A percentile compares a stretch with the other conserved stretches of the same genome.
phyloP scores from a whole-genome alignment of 2,797 vertebrate species.

The Sparidentex hasta region DNA sequence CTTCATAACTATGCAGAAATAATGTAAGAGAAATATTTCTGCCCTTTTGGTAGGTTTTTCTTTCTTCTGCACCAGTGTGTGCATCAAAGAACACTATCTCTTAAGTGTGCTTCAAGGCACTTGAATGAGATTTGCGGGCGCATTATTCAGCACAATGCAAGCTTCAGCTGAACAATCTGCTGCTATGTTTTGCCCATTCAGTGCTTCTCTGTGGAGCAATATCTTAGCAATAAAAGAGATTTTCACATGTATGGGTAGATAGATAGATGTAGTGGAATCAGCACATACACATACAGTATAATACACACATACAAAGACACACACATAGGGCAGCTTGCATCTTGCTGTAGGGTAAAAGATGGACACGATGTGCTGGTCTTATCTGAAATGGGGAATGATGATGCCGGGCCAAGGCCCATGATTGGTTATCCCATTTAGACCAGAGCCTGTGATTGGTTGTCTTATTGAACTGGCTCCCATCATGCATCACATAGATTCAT shows the following conservation, averaged over 20 bases:
- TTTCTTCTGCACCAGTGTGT: background rate
- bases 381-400: slow-evolving; percentile 73
- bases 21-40: too few relatives aligned
- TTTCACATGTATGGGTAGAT: slow-evolving; percentile 52
- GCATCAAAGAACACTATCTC: slow-evolving; percentile 33
- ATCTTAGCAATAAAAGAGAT: slow-evolving; percentile 32
- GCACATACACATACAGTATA: background rate
- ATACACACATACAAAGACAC: slow-evolving; percentile 12
- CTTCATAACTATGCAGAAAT: too few relatives aligned
- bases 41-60: too few relatives aligned
- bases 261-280: slow-evolving; percentile 50
- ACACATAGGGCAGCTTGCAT: slow-evolving; percentile 27
- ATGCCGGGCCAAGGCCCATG: slow-evolving; percentile 59
- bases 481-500: slow-evolving; percentile 77
- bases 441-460: slow-evolving; percentile 76
- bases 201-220: slow-evolving; percentile 56
- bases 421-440: slow-evolving; percentile 80
- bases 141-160: slow-evolving; percentile 47
- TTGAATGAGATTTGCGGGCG: slow-evolving; percentile 40
- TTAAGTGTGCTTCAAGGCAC: slow-evolving; percentile 32
- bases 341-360: slow-evolving; percentile 62
- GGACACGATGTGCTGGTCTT: slow-evolving; percentile 57
- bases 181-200: slow-evolving; percentile 58
- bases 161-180: slow-evolving; percentile 45
- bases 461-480: slow-evolving; percentile 61